These are phyloP conservation scores for Acronicta psi DNA, from an alignment of 2,888 invertebrate genomes.

Conservation along the genomic window DNA sequence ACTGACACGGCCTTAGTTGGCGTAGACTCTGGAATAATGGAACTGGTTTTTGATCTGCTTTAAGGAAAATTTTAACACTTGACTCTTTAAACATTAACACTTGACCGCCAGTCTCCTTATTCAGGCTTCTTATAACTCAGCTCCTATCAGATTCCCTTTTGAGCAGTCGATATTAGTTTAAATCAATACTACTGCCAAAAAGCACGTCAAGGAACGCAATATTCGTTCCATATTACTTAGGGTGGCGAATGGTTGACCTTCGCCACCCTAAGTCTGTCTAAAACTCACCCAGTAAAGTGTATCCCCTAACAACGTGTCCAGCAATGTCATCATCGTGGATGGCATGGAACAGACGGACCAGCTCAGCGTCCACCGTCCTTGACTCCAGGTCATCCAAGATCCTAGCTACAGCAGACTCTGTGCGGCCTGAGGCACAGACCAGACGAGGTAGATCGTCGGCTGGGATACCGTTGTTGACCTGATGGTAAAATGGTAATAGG, in stretches of 20 bases:
- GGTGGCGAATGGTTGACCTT: too few relatives aligned
- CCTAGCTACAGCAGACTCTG: conserved; percentile 92
- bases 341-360: conserved; percentile 89
- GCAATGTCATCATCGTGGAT: conserved; percentile 88
- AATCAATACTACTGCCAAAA: too few relatives aligned
- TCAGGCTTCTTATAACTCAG: too few relatives aligned
- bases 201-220: too few relatives aligned
- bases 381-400: conserved; percentile 91
- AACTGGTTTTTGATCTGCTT: background rate
- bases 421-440: conserved; percentile 93
- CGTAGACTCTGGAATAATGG: conserved; percentile 78
- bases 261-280: too few relatives aligned
- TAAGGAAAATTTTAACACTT: background rate
- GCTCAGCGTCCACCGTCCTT: conserved; percentile 90
- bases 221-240: too few relatives aligned
- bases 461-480: conserved; percentile 90
- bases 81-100: too few relatives aligned
- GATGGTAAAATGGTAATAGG: conserved; percentile 1
- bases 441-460: conserved; percentile 92
- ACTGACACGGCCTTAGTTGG: conserved; percentile 76
- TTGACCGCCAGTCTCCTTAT: too few relatives aligned
- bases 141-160: too few relatives aligned
- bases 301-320: conserved; percentile 94
- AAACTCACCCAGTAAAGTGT: conserved; percentile 86
- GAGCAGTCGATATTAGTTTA: too few relatives aligned